Conservation (phyloP, 1,140 invertebrate species). For the Manduca sexta region DNA sequence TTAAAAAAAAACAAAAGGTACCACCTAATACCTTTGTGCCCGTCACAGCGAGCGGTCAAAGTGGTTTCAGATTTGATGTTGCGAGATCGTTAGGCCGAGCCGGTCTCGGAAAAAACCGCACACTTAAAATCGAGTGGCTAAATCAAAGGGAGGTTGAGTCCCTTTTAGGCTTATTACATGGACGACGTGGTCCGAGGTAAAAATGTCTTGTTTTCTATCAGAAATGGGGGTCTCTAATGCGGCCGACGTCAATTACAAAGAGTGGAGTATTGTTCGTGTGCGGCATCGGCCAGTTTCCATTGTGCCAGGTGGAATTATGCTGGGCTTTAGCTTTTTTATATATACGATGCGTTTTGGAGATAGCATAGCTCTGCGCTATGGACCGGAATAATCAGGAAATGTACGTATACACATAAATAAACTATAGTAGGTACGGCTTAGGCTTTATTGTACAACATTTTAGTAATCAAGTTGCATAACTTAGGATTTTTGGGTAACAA, state of each 20-base stretch:
- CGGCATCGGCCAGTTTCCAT: neutral
- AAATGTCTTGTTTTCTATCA: slow-evolving; percentile 22
- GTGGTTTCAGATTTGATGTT: slow-evolving; percentile 18
- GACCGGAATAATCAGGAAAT: too few relatives aligned
- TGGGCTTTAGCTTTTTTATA: neutral
- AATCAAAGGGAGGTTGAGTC: slow-evolving; percentile 30
- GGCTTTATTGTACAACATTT: too few relatives aligned
- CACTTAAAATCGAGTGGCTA: slow-evolving; percentile 29
- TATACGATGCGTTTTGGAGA: neutral
- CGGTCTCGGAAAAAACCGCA: slow-evolving; percentile 34
- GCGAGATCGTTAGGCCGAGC: slow-evolving; percentile 25
- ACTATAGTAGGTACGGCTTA: too few relatives aligned
- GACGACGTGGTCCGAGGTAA: slow-evolving; percentile 20
- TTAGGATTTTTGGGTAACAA: too few relatives aligned
- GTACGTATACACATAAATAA: too few relatives aligned
- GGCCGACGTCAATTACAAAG: slow-evolving; percentile 25
- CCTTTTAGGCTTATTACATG: slow-evolving; percentile 55
- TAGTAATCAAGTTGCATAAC: too few relatives aligned
- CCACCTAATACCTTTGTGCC: slow-evolving; percentile 27
- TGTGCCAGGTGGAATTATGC: too few relatives aligned
- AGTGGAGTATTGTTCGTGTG: slow-evolving; percentile 27
- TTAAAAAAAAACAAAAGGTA: slow-evolving; percentile 23
- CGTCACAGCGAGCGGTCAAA: slow-evolving; percentile 19
- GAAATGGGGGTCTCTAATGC: slow-evolving; percentile 12
- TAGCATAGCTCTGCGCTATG: too few relatives aligned